Percentiles rank a stretch among this genome's conserved stretches.
Evolutionary conservation across 1,140 invertebrate genomes (phyloP).

Genomic region (Berghia stephanieae): DNA sequence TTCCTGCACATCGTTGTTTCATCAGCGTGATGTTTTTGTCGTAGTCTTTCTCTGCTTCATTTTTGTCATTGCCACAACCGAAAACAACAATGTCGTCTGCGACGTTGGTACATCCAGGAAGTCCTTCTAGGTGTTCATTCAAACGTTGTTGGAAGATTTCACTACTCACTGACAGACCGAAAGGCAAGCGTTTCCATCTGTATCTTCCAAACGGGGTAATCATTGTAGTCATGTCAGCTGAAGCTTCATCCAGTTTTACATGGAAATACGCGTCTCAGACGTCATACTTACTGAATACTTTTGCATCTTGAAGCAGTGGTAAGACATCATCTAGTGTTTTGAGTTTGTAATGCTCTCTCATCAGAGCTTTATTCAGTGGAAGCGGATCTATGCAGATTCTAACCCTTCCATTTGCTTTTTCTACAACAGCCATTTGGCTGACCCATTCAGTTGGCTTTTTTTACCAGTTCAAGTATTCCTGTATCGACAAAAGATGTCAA

Average conservation of each 20-base stretch:
- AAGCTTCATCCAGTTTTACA: slow-evolving; percentile 51
- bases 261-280: slow-evolving; percentile 46
- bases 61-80: slow-evolving; percentile 30
- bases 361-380: slow-evolving; percentile 18
- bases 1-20: slow-evolving; percentile 21
- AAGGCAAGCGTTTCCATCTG: slow-evolving; percentile 41
- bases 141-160: slow-evolving; percentile 46
- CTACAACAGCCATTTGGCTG: slow-evolving; percentile 30
- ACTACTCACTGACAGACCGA: slow-evolving; percentile 42
- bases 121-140: slow-evolving; percentile 32
- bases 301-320: slow-evolving; percentile 36
- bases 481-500: not conserved
- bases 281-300: slow-evolving; percentile 46
- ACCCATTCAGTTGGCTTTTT: slow-evolving; percentile 45
- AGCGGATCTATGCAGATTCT: slow-evolving; percentile 34
- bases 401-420: slow-evolving; percentile 30
- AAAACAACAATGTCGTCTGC: slow-evolving; percentile 24
- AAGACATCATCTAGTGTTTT: slow-evolving; percentile 35
- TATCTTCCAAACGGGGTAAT: slow-evolving; percentile 52
- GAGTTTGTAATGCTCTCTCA: slow-evolving; percentile 15
- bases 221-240: slow-evolving; percentile 44
- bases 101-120: slow-evolving; percentile 36
- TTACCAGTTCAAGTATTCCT: slow-evolving; percentile 48
- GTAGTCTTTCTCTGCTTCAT: slow-evolving; percentile 19
- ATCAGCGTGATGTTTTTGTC: slow-evolving; percentile 34